Evolutionary conservation across 2,888 invertebrate species (phyloP), one percentile per base, ranked within the genome.

Genomic region (Yponomeuta evonymella): DNA sequence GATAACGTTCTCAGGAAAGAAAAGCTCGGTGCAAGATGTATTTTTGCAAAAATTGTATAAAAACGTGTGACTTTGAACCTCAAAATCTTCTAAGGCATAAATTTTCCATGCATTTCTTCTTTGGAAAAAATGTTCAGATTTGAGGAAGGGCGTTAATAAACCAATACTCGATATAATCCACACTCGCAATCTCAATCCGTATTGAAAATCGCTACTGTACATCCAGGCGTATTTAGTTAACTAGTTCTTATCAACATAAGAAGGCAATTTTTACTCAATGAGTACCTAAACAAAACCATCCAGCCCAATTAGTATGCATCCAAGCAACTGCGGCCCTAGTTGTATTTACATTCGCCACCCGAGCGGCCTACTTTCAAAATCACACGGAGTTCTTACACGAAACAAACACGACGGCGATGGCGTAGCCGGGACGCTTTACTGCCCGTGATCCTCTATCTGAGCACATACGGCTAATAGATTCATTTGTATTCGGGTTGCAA

Each of bases 401-500:
- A 79, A 81, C 80, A 81, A 74, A 77, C 36, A 62, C 76, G 79
- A 82, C 85, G 12, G 23, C 12, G 51, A 51, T 15, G 51, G 15
- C 51, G 51, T 58, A 58, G 51, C 85, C 86, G 89, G 86, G 85
- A 43, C 43, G 43, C 43, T 43, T 43, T 86, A 83, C 83, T 82
- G 76, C 75, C 77, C 82, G 82, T 83, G 85, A 86, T 86, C 82
- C 82, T 84, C 84, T 85, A 87, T 87, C 88, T 82, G 82, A 80
- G 83, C 86, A 85, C 82, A 86, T 88, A 86, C 85, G 81, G 84
- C 84, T 90, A 91, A 90, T 91, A 84, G 87, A 85, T 89, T 90
- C 89, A 91, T 91, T 90, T 90, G 90, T 91, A 91, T 91, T 91
- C 91, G 83, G 87, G 84, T 82, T 86, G 87, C 87, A 83, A 86